Evolutionary conservation across 1,140 invertebrate species (phyloP).

Genomic region (Drosophila saltans): DNA sequence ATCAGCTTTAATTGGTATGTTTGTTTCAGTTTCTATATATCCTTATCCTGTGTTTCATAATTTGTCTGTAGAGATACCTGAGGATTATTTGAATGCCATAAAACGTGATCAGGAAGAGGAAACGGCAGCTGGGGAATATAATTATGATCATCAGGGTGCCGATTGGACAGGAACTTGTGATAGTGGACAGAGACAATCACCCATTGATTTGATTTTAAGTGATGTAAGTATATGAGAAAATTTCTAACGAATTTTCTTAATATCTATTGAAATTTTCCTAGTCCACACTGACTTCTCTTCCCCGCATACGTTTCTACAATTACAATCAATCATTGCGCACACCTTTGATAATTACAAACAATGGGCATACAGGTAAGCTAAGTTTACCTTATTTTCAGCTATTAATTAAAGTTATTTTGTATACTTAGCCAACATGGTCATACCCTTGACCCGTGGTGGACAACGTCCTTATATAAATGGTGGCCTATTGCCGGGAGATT

Average conservation of each 20-base stretch:
- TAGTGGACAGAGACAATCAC: constrained; percentile 45
- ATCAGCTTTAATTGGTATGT: constrained; percentile 31
- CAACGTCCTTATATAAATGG: constrained; percentile 86
- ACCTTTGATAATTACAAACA: constrained; percentile 52
- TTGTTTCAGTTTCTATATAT: not conserved
- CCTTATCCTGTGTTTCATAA: not conserved
- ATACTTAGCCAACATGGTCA: constrained; percentile 50
- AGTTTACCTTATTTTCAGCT: not conserved
- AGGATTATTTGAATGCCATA: constrained; percentile 40
- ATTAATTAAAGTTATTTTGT: not conserved
- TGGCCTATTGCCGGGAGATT: constrained; percentile 85
- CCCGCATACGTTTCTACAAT: constrained; percentile 48
- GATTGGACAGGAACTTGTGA: constrained; percentile 61
- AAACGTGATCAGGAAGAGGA: constrained; percentile 33
- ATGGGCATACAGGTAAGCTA: constrained; percentile 59
- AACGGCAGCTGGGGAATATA: constrained; percentile 46
- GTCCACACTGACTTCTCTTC: constrained; percentile 21
- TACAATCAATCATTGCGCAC: constrained; percentile 47
- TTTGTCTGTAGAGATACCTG: constrained; percentile 31
- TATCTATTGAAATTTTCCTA: not conserved
- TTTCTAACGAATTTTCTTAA: too few relatives aligned
- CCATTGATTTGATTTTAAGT: constrained; percentile 35
- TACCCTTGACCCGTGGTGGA: constrained; percentile 39
- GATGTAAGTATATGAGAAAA: constrained; percentile 28
- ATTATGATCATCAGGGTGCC: constrained; percentile 66